Conservation (phyloP, 1,140 invertebrate genomes). For the Bombus terrestris region DNA sequence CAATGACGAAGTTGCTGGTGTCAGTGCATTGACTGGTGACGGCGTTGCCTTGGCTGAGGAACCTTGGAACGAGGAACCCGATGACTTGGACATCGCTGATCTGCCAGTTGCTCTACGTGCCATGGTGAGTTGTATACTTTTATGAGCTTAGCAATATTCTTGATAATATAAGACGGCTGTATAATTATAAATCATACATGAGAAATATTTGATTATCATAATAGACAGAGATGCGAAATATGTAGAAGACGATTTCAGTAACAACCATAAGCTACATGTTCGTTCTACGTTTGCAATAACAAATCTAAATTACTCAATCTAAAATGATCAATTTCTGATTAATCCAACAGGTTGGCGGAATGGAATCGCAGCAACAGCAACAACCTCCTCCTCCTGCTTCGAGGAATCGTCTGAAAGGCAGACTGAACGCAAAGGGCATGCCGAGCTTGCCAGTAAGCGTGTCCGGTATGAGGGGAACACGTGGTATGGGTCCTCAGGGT, state of each 20-base stretch:
- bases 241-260: no score
- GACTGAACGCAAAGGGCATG: slow-evolving; percentile 82
- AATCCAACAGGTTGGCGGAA: slow-evolving; percentile 75
- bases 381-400: slow-evolving; percentile 75
- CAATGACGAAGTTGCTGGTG: slow-evolving; percentile 79
- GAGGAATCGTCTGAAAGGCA: slow-evolving; percentile 84
- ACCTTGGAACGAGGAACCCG: slow-evolving; percentile 85
- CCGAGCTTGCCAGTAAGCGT: slow-evolving; percentile 74
- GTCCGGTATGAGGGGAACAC: slow-evolving; percentile 71
- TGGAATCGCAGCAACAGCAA: slow-evolving; percentile 77
- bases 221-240: no score
- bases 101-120: slow-evolving; percentile 87
- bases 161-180: no score
- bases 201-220: no score
- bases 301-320: neutral
- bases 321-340: neutral
- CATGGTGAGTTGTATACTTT: slow-evolving; percentile 81
- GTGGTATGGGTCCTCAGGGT: slow-evolving; percentile 74
- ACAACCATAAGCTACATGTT: no score
- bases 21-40: slow-evolving; percentile 79
- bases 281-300: neutral
- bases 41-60: slow-evolving; percentile 80
- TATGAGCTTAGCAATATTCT: no score
- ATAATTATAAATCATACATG: no score
- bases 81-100: slow-evolving; percentile 84